Conservation (phyloP, 2,113 vertebrate species). For the Porphyrio hochstetteri region DNA sequence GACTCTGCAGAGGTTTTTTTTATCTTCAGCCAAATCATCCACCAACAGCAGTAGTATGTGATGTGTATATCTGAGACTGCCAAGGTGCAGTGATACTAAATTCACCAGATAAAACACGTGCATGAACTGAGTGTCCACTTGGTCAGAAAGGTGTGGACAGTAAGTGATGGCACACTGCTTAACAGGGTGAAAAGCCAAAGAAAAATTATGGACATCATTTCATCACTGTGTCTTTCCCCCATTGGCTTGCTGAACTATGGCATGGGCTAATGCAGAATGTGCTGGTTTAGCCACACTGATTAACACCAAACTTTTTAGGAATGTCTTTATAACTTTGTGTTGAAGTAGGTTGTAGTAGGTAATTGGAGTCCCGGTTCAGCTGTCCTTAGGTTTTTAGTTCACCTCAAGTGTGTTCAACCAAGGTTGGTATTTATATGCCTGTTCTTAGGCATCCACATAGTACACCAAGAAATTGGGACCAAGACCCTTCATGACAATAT, state of each 20-base stretch:
- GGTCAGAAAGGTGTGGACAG: not conserved
- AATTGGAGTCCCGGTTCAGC: not conserved
- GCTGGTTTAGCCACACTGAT: not conserved
- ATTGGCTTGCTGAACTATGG: not conserved
- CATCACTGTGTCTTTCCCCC: not conserved
- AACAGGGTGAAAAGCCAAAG: not conserved
- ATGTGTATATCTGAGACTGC: not conserved
- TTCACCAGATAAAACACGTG: not conserved
- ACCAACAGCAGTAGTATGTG: not conserved
- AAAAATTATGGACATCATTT: not conserved
- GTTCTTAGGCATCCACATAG: not conserved
- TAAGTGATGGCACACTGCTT: accelerated
- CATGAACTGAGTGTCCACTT: not conserved
- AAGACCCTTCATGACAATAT: not conserved
- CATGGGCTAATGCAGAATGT: not conserved
- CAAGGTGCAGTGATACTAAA: not conserved
- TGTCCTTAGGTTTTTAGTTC: not conserved
- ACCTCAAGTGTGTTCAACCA: not conserved
- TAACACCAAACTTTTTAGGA: not conserved
- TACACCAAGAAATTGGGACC: not conserved
- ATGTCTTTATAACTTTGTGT: too few relatives aligned
- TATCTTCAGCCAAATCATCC: not conserved
- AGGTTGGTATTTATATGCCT: not conserved
- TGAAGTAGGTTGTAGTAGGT: not conserved
- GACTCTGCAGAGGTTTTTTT: not conserved